Conservation (phyloP, 2,888 invertebrate species). For the Diarsia brunnea region DNA sequence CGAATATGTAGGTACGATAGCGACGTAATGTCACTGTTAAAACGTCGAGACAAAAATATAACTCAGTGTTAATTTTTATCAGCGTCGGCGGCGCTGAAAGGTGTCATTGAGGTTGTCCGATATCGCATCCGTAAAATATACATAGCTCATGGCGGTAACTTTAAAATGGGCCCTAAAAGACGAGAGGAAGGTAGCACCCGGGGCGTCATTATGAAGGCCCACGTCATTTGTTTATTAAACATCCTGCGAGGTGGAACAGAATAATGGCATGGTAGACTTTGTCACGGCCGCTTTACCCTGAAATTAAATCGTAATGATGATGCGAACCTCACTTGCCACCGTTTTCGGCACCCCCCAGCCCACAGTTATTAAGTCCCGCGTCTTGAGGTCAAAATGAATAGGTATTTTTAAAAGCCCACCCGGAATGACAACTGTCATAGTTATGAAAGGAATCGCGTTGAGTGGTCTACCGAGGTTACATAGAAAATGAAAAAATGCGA, state of each 20-base stretch:
- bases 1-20: conserved; percentile 39
- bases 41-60: conserved; percentile 56
- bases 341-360: conserved; percentile 80
- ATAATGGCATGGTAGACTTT: conserved; percentile 88
- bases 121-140: conserved; percentile 75
- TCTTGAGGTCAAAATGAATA: conserved; percentile 89
- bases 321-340: conserved; percentile 84
- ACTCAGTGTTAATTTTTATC: conserved; percentile 61
- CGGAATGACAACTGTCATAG: conserved; percentile 86
- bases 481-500: conserved; percentile 69
- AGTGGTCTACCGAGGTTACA: conserved; percentile 77
- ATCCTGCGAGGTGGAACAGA: conserved; percentile 88
- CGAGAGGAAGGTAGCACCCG: conserved; percentile 77
- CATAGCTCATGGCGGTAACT: conserved; percentile 75
- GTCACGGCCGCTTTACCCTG: conserved; percentile 88
- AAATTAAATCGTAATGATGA: conserved; percentile 90
- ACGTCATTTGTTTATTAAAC: conserved; percentile 90
- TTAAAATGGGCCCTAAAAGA: conserved; percentile 82
- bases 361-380: conserved; percentile 86
- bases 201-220: conserved; percentile 85
- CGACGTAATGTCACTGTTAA: conserved; percentile 46
- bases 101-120: conserved; percentile 67
- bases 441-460: conserved; percentile 85
- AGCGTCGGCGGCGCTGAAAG: conserved; percentile 48
- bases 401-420: conserved; percentile 85